Base-by-base conservation (phyloP, 2,113 vertebrate genomes). In the Rattus rattus region DNA sequence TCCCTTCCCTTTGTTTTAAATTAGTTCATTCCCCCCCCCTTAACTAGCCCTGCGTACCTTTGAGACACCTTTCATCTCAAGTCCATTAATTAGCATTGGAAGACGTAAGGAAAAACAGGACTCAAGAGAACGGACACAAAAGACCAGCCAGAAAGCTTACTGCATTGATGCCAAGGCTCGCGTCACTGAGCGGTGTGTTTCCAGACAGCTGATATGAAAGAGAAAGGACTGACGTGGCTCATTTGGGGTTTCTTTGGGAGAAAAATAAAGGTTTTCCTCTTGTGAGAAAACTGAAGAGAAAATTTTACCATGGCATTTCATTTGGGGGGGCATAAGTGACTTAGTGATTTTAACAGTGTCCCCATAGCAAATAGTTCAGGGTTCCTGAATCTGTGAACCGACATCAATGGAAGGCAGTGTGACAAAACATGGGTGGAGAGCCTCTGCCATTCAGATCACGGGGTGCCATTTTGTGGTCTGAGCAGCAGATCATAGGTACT, bases 371-470 rank as follows among this genome's bases (percentile, higher is more conserved):
- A 47, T 7, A 56, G 28, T 81, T 69, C 65, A 76, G 65, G 88
- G 49, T n/a, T 81, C 81, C 92, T 47, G 28, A 14, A 28, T 77
- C 61, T 12, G 30, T 86, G 85, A 76, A 54, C 8, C 26, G 24
- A n/a, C 33, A 90, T 30, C 76, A 63, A 54, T 30, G 93, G 85
- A 94, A 87, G 24, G 36, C n/a, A 93, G 84, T 59, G 84, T 28
- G 33, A 59, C 26, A 56, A 92, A 73, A 83, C 11, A 2, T 17
- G 26, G n/a, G 17, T 63, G 39, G 81, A 63, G 92, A 19, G 30
- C 56, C 52, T 61, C 39, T 90, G 85, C 56, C 22, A 43, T 1
- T 49, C 59, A 70, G 22, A 9, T 28, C 63, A 75, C 30, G 52
- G 17, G 11, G 22, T 13, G 4, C 43, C 22, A 54, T 65, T 86